phyloP scores from a whole-genome alignment of 1,140 invertebrate genomes.

The Proales similis region DNA sequence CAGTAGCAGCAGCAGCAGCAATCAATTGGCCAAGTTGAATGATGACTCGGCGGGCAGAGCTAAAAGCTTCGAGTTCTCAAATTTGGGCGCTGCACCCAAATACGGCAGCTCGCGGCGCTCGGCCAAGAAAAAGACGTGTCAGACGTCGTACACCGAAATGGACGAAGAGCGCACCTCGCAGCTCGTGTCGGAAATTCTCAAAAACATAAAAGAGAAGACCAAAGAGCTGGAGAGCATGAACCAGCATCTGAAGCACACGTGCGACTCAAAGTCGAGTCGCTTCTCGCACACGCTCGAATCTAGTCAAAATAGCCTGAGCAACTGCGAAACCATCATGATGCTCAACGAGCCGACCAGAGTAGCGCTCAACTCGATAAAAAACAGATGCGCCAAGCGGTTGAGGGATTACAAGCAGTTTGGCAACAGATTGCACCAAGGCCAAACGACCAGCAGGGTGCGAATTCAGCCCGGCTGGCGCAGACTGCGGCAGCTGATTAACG shows the following conservation, averaged over 20 bases:
- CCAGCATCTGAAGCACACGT: conserved; percentile 33
- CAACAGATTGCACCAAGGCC: background rate
- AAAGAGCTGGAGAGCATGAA: conserved; percentile 31
- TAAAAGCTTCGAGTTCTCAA: no score
- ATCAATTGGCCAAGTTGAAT: no score
- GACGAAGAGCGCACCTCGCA: conserved; percentile 33
- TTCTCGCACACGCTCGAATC: conserved; percentile 4
- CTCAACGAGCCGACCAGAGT: background rate
- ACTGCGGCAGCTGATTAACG: background rate
- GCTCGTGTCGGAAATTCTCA: conserved; percentile 31
- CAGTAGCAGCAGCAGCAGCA: no score
- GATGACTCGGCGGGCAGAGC: no score
- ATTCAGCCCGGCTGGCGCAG: background rate
- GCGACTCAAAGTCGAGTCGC: background rate
- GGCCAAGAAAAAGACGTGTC: conserved; percentile 34
- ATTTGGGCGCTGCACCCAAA: no score
- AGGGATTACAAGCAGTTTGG: conserved; percentile 20
- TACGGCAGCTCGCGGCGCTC: no score
- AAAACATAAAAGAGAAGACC: conserved; percentile 36
- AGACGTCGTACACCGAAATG: conserved; percentile 20
- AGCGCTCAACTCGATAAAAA: no score
- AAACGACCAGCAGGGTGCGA: background rate
- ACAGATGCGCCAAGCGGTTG: no score
- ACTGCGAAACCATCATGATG: background rate
- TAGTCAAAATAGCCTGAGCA: conserved; percentile 9